Evolutionary conservation across 2,888 invertebrate species (phyloP).

Genomic region (Dioctria rufipes): DNA sequence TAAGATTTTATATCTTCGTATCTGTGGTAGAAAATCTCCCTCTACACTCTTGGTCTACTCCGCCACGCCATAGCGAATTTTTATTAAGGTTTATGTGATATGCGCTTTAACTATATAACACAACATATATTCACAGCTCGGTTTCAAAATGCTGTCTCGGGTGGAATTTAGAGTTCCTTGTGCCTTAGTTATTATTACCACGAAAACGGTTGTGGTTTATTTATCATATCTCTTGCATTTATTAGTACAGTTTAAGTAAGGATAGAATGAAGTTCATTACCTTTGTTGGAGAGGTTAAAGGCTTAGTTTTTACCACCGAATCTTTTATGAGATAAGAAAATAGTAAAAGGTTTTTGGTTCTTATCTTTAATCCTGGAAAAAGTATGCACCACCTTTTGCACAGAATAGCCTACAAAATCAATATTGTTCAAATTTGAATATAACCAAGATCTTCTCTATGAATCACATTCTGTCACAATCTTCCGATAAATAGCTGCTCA

Average conservation of each 20-base stretch:
- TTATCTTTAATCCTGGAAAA: no score
- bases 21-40: constrained; percentile 18
- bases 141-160: constrained; percentile 12
- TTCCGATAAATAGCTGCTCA: constrained; percentile 33
- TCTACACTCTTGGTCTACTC: background rate
- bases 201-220: background rate
- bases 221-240: no score
- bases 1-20: constrained; percentile 43
- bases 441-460: background rate
- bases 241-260: no score
- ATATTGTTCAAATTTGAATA: constrained; percentile 11
- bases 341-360: no score
- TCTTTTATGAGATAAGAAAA: no score
- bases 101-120: constrained; percentile 4
- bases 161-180: constrained; percentile 35
- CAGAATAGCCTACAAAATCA: background rate
- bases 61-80: constrained; percentile 4
- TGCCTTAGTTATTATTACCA: background rate
- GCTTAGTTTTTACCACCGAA: no score
- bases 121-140: constrained; percentile 1
- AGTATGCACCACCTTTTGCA: background rate
- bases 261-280: constrained; percentile 7
- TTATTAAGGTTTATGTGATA: constrained; percentile 39
- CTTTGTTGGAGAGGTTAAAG: background rate
- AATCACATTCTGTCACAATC: background rate